These are phyloP conservation scores for Protula sp. DNA, from an alignment of 2,888 invertebrate species.

Conservation along the genomic window DNA sequence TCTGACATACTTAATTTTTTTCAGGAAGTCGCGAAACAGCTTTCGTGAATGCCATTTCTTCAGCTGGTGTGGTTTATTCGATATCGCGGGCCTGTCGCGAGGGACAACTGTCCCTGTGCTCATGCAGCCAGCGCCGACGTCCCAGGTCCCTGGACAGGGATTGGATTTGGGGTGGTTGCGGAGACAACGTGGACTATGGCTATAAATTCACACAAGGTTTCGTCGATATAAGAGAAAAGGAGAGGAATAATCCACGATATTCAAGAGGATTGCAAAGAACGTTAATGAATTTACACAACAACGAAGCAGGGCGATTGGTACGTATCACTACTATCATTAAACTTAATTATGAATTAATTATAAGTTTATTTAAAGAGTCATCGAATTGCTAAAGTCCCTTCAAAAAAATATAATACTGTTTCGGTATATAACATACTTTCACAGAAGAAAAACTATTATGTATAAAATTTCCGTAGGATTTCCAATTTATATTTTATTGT, in stretches of 20 bases:
- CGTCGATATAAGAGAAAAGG: conserved; percentile 80
- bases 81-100: conserved; percentile 86
- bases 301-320: conserved; percentile 94
- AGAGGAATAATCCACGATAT: conserved; percentile 72
- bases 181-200: conserved; percentile 86
- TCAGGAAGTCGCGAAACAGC: background rate
- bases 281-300: conserved; percentile 95
- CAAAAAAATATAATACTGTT: no score
- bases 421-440: no score
- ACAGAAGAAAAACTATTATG: no score
- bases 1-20: no score
- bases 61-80: conserved; percentile 72
- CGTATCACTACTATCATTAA: no score
- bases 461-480: no score
- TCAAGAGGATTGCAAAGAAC: conserved; percentile 75
- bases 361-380: no score
- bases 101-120: conserved; percentile 81
- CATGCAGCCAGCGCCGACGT: conserved; percentile 76
- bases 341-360: no score
- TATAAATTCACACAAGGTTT: conserved; percentile 86
- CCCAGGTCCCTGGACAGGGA: conserved; percentile 80
- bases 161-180: conserved; percentile 98
- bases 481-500: no score
- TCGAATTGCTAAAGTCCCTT: no score
- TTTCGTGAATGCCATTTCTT: conserved; percentile 17